Percentiles rank a stretch among this genome's conserved stretches.
Evolutionary conservation across 2,888 invertebrate genomes (phyloP).

Genomic region (Biston stratarius): DNA sequence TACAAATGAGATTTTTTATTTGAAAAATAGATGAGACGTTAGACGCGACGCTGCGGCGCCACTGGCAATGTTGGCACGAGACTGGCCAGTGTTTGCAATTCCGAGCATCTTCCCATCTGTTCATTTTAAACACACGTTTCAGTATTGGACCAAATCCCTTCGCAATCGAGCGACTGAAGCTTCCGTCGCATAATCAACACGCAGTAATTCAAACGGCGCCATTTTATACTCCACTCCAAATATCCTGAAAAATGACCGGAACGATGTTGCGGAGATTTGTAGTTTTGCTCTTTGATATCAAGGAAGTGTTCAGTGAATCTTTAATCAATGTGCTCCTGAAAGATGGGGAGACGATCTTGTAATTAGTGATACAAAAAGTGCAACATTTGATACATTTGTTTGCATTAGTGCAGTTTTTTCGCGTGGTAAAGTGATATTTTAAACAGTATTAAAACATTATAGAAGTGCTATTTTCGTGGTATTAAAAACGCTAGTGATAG

Average conservation of each 20-base stretch:
- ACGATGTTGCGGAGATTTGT: slow-evolving; percentile 74
- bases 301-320: slow-evolving; percentile 83
- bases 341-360: slow-evolving; percentile 74
- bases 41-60: slow-evolving; percentile 72
- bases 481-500: slow-evolving; percentile 17
- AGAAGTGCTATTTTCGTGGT: slow-evolving; percentile 52
- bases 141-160: slow-evolving; percentile 77
- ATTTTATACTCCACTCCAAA: slow-evolving; percentile 55
- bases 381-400: slow-evolving; percentile 36
- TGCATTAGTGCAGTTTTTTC: slow-evolving; percentile 49
- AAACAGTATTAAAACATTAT: slow-evolving; percentile 51
- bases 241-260: slow-evolving; percentile 58
- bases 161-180: slow-evolving; percentile 72
- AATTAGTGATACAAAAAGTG: slow-evolving; percentile 50
- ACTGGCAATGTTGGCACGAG: slow-evolving; percentile 76
- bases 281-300: slow-evolving; percentile 77
- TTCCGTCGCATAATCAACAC: slow-evolving; percentile 51
- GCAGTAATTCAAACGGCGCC: slow-evolving; percentile 62
- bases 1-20: slow-evolving; percentile 55
- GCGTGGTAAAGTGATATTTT: slow-evolving; percentile 56
- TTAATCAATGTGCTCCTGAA: slow-evolving; percentile 78
- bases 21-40: slow-evolving; percentile 69
- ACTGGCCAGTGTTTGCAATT: slow-evolving; percentile 72
- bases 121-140: slow-evolving; percentile 80
- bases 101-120: slow-evolving; percentile 81